A percentile compares a stretch with the other conserved stretches of the same genome.
phyloP scores from a whole-genome alignment of 2,888 invertebrate genomes.

The Aspidapion aeneum region DNA sequence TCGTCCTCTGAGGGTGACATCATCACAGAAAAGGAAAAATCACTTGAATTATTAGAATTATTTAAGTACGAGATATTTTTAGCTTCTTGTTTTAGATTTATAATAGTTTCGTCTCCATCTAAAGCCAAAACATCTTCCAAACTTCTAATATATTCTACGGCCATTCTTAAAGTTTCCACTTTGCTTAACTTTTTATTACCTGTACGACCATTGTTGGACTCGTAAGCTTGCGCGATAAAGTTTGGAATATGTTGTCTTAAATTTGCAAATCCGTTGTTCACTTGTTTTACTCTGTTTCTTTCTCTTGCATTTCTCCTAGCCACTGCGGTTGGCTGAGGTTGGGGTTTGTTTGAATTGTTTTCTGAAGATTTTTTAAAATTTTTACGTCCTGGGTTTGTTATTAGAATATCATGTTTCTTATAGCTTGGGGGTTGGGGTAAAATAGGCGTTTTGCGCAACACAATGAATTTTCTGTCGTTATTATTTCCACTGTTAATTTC shows the following conservation, averaged over 20 bases:
- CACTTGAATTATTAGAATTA: conserved; percentile 13
- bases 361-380: conserved; percentile 42
- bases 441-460: conserved; percentile 53
- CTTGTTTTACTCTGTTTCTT: conserved; percentile 88
- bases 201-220: conserved; percentile 61
- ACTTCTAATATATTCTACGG: conserved; percentile 84
- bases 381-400: conserved; percentile 43
- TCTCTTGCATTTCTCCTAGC: conserved; percentile 89
- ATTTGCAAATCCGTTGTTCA: conserved; percentile 88
- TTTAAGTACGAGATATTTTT: conserved; percentile 46
- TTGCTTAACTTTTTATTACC: conserved; percentile 78
- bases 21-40: conserved; percentile 19
- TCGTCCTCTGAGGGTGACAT: conserved; percentile 53
- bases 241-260: conserved; percentile 83
- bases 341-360: conserved; percentile 29
- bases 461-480: conserved; percentile 51
- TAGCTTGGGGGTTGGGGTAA: conserved; percentile 42
- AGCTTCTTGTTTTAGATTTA: conserved; percentile 11
- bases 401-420: conserved; percentile 36
- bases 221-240: conserved; percentile 70
- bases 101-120: conserved; percentile 54
- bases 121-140: conserved; percentile 72
- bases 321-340: conserved; percentile 74
- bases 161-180: conserved; percentile 86
- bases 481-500: conserved; percentile 53